Conservation (phyloP, 2,888 invertebrate species). For the Mesodorylaimus sp. region DNA sequence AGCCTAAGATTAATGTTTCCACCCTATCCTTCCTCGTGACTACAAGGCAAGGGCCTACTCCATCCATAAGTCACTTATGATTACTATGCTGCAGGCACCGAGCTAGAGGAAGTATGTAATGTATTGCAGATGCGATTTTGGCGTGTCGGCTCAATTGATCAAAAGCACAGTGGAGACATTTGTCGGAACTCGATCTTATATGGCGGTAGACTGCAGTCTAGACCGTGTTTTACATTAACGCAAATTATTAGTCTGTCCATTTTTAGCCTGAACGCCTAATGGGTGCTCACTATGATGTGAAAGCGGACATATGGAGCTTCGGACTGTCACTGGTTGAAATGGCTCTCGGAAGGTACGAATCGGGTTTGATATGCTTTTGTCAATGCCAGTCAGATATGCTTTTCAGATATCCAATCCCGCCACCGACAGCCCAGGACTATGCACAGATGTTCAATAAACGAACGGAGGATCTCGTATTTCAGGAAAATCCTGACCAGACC, state of each 20-base stretch:
- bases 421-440: background rate
- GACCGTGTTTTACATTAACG: slow-evolving; percentile 63
- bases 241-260: slow-evolving; percentile 16
- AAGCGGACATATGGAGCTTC: slow-evolving; percentile 96
- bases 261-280: slow-evolving; percentile 85
- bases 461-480: background rate
- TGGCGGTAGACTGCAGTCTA: slow-evolving; percentile 61
- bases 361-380: background rate
- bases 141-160: slow-evolving; percentile 90
- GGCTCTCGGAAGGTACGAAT: slow-evolving; percentile 81
- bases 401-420: background rate
- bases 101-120: too few species aligned
- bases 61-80: too few species aligned
- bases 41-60: too few species aligned
- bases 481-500: background rate
- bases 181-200: slow-evolving; percentile 91
- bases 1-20: too few species aligned
- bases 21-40: too few species aligned
- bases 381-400: background rate
- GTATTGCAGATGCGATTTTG: slow-evolving; percentile 99
- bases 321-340: slow-evolving; percentile 92
- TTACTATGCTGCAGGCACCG: too few species aligned
- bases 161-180: slow-evolving; percentile 98
- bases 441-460: background rate
- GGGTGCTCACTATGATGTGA: slow-evolving; percentile 81